Conservation (phyloP, 2,797 vertebrate species). For the Danio aesculapii region DNA sequence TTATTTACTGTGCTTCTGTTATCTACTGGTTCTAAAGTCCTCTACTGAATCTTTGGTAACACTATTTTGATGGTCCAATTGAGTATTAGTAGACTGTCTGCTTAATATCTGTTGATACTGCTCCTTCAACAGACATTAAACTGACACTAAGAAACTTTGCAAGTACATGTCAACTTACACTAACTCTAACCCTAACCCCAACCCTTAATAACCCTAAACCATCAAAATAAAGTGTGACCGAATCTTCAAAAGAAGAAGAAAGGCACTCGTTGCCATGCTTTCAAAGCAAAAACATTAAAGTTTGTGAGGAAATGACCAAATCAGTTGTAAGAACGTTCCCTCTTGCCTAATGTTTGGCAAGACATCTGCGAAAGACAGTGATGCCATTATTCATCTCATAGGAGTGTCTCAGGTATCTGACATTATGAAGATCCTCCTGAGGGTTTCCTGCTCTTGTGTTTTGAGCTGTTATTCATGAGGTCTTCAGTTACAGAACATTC, state of each 20-base stretch:
- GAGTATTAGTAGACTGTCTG: too few species aligned
- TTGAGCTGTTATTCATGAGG: not conserved
- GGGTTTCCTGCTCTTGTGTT: not conserved
- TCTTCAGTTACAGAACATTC: not conserved
- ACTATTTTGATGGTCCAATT: too few species aligned
- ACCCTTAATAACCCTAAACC: too few species aligned
- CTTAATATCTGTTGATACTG: too few species aligned
- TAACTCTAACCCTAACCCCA: too few species aligned
- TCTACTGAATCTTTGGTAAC: not conserved
- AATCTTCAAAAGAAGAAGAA: not conserved
- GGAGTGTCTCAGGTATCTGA: not conserved
- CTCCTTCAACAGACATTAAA: not conserved
- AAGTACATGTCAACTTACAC: too few species aligned
- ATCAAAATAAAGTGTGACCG: too few species aligned
- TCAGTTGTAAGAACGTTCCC: not conserved
- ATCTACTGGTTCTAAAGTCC: not conserved
- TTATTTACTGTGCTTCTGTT: too few species aligned
- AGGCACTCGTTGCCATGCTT: not conserved
- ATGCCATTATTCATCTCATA: conserved; percentile 5
- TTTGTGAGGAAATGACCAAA: conserved; percentile 6
- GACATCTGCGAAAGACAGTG: not conserved
- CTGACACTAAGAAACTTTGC: too few species aligned
- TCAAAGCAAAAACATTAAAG: not conserved
- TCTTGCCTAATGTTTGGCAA: conserved; percentile 8
- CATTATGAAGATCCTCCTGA: not conserved